Percentiles rank a stretch among this genome's conserved stretches.
Conservation (phyloP, 2,113 vertebrate genomes). For the Hucho hucho region DNA sequence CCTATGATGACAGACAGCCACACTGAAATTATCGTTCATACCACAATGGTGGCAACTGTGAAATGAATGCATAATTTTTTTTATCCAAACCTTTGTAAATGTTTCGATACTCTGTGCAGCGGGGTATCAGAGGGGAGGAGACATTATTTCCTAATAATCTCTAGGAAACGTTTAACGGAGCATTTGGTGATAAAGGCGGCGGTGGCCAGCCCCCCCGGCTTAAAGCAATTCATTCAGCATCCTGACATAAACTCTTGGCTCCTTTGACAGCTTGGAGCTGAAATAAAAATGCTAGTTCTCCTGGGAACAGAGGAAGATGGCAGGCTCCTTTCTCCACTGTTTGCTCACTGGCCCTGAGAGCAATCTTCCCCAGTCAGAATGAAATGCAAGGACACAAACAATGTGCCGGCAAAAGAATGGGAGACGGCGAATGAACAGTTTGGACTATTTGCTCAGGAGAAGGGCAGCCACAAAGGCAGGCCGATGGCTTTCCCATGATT, state of each 20-base stretch:
- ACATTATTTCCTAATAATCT: slow-evolving; percentile 29
- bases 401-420: slow-evolving; percentile 87
- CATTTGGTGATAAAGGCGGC: slow-evolving; percentile 81
- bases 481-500: slow-evolving; percentile 88
- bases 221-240: slow-evolving; percentile 95
- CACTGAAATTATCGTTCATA: slow-evolving; percentile 17
- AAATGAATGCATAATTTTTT: background rate
- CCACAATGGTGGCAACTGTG: too few species aligned
- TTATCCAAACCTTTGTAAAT: background rate
- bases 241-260: slow-evolving; percentile 90
- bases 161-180: slow-evolving; percentile 77
- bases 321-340: slow-evolving; percentile 89
- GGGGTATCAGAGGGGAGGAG: background rate
- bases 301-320: slow-evolving; percentile 88
- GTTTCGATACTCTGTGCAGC: too few species aligned
- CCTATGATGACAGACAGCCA: background rate
- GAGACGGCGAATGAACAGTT: slow-evolving; percentile 88
- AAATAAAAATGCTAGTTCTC: slow-evolving; percentile 95
- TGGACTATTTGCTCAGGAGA: slow-evolving; percentile 97
- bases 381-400: slow-evolving; percentile 95
- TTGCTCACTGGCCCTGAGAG: slow-evolving; percentile 93
- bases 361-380: slow-evolving; percentile 85
- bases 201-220: slow-evolving; percentile 73
- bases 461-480: slow-evolving; percentile 86
- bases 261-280: slow-evolving; percentile 92